Conservation (phyloP, 2,113 vertebrate genomes). For the Scatophagus argus region DNA sequence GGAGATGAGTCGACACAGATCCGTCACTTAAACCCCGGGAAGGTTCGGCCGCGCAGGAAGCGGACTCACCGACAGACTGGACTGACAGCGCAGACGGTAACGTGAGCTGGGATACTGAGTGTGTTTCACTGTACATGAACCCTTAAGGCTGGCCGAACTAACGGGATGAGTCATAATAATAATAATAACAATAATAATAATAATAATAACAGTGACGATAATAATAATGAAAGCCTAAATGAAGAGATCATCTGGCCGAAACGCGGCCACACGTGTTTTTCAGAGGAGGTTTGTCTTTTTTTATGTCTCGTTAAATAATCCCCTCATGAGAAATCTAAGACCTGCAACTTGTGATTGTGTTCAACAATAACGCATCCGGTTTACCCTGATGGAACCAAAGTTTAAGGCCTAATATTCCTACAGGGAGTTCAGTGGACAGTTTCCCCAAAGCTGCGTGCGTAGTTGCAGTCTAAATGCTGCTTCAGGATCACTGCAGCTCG, state of each 20-base stretch:
- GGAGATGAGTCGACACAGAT: conserved; percentile 49
- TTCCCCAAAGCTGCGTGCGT: not conserved
- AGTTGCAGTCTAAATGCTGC: conserved; percentile 38
- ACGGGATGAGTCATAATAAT: not conserved
- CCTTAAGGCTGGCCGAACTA: not conserved
- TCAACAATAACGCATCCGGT: too few relatives aligned
- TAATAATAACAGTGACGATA: too few relatives aligned
- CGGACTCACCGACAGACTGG: not conserved
- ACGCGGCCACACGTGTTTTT: accelerated
- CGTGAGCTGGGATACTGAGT: accelerated
- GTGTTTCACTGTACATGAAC: not conserved
- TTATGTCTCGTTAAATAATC: not conserved
- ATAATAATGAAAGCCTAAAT: too few relatives aligned
- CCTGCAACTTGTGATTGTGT: conserved; percentile 1
- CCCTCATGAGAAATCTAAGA: not conserved
- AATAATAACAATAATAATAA: not conserved
- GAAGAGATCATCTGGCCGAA: not conserved
- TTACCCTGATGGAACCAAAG: too few relatives aligned
- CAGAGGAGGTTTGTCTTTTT: not conserved
- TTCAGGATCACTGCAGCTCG: conserved; percentile 37
- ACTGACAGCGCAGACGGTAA: too few relatives aligned
- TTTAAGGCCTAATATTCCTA: not conserved
- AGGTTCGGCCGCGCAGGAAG: conserved; percentile 4
- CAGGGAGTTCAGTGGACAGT: not conserved
- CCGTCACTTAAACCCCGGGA: conserved; percentile 34